Percentiles rank a stretch among this genome's conserved stretches.
Evolutionary conservation across 2,113 vertebrate genomes (phyloP).

Genomic region (Sapayoa aenigma): DNA sequence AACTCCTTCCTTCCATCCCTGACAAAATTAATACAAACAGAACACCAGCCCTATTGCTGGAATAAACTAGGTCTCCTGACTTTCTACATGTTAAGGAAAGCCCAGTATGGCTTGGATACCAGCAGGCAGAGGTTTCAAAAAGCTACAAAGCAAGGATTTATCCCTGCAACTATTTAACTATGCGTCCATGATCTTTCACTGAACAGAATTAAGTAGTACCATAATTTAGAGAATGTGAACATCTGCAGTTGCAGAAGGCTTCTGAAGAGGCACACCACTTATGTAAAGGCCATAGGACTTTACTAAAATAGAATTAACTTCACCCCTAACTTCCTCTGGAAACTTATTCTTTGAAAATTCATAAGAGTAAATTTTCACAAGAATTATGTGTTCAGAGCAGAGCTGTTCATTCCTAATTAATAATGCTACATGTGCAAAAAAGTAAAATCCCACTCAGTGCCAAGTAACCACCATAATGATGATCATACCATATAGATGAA

Average conservation of each 20-base stretch:
- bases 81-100: background rate
- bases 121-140: background rate
- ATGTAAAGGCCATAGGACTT: background rate
- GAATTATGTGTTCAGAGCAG: background rate
- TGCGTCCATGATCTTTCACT: background rate
- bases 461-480: background rate
- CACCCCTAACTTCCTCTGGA: background rate
- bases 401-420: background rate
- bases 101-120: background rate
- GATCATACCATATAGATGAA: background rate
- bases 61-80: background rate
- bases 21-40: background rate
- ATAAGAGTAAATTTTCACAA: background rate
- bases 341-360: background rate
- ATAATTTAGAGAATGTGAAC: background rate
- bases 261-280: background rate
- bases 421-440: background rate
- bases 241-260: background rate
- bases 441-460: background rate
- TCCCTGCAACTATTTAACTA: background rate
- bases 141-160: background rate
- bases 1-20: background rate
- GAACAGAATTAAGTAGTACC: background rate
- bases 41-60: background rate
- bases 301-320: background rate